Evolutionary conservation across 2,113 vertebrate genomes (phyloP), one percentile per base, ranked within the genome.

Genomic region (Todiramphus chloris): DNA sequence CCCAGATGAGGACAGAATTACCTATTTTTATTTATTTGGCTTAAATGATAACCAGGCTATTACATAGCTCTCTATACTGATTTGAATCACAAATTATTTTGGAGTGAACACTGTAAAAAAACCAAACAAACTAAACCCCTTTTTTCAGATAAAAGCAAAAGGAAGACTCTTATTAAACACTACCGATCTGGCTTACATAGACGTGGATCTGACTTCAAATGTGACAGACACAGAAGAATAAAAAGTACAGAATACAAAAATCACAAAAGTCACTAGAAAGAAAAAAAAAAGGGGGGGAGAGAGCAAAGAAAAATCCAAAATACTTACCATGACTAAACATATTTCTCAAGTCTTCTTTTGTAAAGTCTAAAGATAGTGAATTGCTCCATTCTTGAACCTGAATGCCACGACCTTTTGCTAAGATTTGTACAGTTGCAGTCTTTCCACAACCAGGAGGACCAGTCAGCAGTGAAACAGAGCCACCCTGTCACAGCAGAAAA

Each of bases 371-470:
- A 48, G 96, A 97, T 75, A 98, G 33, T 17, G 99, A 99, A 97
- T 99, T 99, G 84, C 97, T 98, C 99, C 99, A 99, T 83, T 99
- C 99, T 87, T 99, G 99, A 55, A 99, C 89, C 50, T 98, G 98
- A 94, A 99, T 80, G 27, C 97, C 98, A 91, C 98, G 96, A 46
- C 99, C 98, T 93, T 92, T 97, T 58, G 98, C 97, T 67, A 99
- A 66, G 89, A 99, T 98, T 69, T 97, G 98, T 93, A 99, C 35
- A 59, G 99, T 99, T 63, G 98, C 97, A 10, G 99, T 99, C 96
- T 99, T 99, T 50, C 99, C 99, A 96, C 99, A 99, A 75, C 99
- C 99, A 18, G 99, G 97, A 46, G 99, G 99, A 68, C 99, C 99
- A 8, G 98, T 99, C 62, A 99, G 96, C 85, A 99, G 96, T 89